Evolutionary conservation across 2,888 invertebrate genomes (phyloP), one percentile per base, ranked within the genome.

Genomic region (Folsomia candida): DNA sequence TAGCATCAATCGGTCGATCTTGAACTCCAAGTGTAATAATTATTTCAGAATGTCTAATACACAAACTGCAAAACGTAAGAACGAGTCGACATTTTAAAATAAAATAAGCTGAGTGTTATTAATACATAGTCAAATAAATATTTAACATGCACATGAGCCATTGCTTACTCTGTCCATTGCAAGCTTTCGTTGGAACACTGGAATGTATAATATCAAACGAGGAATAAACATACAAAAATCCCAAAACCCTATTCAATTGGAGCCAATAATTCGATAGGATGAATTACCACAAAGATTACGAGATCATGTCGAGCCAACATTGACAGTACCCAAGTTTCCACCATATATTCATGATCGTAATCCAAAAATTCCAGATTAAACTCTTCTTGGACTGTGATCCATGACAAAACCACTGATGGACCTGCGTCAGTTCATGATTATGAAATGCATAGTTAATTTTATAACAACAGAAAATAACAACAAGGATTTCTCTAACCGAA

Each of bases 231-330:
- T n/a, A n/a, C n/a, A n/a, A n/a, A n/a, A n/a, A n/a, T n/a, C n/a
- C n/a, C n/a, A n/a, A n/a, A n/a, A 37, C 51, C 25, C 24, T 20
- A 51, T 6, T 51, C 4, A 3, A 64, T n/a, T n/a, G n/a, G n/a
- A n/a, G n/a, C n/a, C n/a, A n/a, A n/a, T n/a, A n/a, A n/a, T n/a
- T n/a, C n/a, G n/a, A n/a, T n/a, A n/a, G n/a, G n/a, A n/a, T n/a
- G n/a, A n/a, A n/a, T n/a, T 57, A 72, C 72, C n/a, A 72, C 54
- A 47, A 72, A 72, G 18, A 72, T 68, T 6, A 72, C 66, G 14
- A 72, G 24, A 62, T 72, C 72, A 27, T 65, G 24, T 2, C 24
- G 1, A 47, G 28, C 26, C 59, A 72, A 22, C 9, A 57, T 51
- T 20, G 24, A 2, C 58, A 66, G 51, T 26, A 61, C 68, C 14